Conservation (phyloP, 2,888 invertebrate genomes). For the Agrilus cyanescens region DNA sequence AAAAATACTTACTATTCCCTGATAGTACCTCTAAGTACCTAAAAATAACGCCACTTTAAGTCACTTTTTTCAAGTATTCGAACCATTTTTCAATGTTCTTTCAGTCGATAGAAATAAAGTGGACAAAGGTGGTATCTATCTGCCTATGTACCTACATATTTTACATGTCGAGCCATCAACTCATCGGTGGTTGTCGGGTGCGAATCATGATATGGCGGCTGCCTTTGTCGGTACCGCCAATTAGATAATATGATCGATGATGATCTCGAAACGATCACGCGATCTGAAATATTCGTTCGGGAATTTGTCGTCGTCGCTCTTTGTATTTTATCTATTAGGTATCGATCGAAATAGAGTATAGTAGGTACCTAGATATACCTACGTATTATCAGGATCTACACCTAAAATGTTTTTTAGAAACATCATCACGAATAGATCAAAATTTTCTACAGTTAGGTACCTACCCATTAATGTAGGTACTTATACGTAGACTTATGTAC, state of each 20-base stretch:
- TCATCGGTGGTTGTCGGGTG: constrained; percentile 30
- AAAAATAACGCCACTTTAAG: no score
- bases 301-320: constrained; percentile 5
- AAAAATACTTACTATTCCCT: no score
- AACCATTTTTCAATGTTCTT: no score
- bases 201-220: constrained; percentile 36
- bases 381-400: no score
- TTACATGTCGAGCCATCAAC: not conserved
- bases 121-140: no score
- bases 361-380: no score
- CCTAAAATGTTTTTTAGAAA: no score
- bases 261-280: constrained; percentile 25
- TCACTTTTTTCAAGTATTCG: no score
- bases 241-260: constrained; percentile 35
- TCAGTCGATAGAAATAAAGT: no score
- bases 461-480: not conserved
- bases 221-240: constrained; percentile 39
- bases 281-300: constrained; percentile 15
- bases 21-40: no score
- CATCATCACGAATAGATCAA: no score
- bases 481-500: not conserved
- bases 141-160: not conserved
- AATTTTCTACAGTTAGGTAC: no score
- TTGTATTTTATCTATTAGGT: not conserved
- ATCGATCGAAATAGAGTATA: not conserved